Percentiles rank a stretch among this genome's conserved stretches.
These are phyloP conservation scores for Peromyscus nudipes DNA, from an alignment of 2,797 vertebrate genomes.

Conservation along the genomic window DNA sequence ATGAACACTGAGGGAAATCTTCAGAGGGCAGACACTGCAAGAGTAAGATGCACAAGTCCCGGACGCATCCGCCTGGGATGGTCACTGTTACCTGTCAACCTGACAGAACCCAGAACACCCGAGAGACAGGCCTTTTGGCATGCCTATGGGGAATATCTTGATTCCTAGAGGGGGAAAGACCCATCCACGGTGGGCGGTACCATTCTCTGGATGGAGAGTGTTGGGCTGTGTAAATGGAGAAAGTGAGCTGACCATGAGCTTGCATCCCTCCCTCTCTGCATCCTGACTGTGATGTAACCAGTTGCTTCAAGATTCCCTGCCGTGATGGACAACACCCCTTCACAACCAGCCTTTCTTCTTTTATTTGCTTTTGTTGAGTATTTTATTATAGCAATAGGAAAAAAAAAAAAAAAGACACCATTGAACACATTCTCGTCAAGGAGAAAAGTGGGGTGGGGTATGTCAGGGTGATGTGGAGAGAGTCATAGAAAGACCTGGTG, in stretches of 20 bases:
- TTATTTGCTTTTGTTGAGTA: background rate
- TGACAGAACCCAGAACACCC: background rate
- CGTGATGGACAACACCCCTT: too few relatives aligned
- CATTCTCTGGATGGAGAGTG: background rate
- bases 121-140: background rate
- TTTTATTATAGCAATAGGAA: background rate
- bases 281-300: background rate
- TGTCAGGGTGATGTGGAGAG: background rate
- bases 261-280: background rate
- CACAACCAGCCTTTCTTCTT: background rate
- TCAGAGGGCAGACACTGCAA: accelerated
- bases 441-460: background rate
- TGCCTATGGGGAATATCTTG: background rate
- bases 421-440: background rate
- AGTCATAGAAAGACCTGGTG: background rate
- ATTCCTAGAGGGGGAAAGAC: background rate
- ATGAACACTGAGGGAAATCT: background rate
- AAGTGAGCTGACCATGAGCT: background rate
- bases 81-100: background rate
- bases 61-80: accelerated
- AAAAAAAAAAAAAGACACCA: background rate
- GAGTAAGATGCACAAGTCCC: background rate
- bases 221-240: background rate
- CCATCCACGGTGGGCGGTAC: background rate
- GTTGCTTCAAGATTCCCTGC: background rate